A percentile compares a stretch with the other conserved stretches of the same genome.
phyloP scores from a whole-genome alignment of 1,140 invertebrate species.

The Olivierus martensii region DNA sequence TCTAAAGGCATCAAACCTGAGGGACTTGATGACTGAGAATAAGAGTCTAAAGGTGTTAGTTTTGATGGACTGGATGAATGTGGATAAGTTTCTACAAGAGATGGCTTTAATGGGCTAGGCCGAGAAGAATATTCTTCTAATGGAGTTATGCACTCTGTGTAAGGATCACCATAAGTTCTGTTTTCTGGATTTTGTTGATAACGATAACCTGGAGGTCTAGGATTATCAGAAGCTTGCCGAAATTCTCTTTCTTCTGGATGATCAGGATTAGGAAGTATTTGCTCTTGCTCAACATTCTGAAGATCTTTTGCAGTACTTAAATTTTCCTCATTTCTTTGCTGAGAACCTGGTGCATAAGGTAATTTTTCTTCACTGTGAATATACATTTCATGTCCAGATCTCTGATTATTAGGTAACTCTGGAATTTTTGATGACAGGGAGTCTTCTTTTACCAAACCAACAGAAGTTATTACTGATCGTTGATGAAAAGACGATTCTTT shows the following conservation, averaged over 20 bases:
- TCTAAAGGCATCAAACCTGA: conserved; percentile 13
- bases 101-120: conserved; percentile 12
- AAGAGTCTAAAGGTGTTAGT: conserved; percentile 8
- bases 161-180: no score
- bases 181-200: no score
- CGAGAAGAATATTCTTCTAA: conserved; percentile 11
- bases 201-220: background rate
- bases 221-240: conserved; percentile 1
- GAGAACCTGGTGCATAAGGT: no score
- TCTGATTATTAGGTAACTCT: background rate
- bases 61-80: conserved; percentile 7
- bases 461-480: background rate
- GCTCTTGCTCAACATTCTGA: no score
- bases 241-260: conserved; percentile 10
- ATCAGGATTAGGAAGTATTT: no score
- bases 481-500: conserved; percentile 2
- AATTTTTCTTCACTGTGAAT: no score
- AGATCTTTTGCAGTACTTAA: no score
- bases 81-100: conserved; percentile 13
- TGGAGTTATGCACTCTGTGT: background rate
- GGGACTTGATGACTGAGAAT: conserved; percentile 9
- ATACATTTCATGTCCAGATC: no score
- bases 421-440: background rate
- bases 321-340: no score
- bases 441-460: background rate